A percentile compares a stretch with the other conserved stretches of the same genome.
These are phyloP conservation scores for Lepidurus packardi DNA, from an alignment of 1,140 invertebrate species.

Conservation along the genomic window DNA sequence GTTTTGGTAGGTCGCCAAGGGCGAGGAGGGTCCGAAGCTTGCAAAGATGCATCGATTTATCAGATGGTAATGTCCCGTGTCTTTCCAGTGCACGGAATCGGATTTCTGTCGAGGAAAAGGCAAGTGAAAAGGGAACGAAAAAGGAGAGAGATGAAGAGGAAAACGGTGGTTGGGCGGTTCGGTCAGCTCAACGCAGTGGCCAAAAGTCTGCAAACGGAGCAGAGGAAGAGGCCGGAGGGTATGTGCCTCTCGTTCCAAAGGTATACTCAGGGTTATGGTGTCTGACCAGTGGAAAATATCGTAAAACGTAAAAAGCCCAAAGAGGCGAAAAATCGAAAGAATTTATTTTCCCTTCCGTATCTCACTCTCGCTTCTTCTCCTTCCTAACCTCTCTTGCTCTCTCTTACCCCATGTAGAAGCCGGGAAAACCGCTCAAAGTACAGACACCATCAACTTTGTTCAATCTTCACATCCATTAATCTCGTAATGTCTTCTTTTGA, in stretches of 20 bases:
- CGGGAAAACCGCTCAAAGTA: neutral
- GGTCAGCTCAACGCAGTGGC: neutral
- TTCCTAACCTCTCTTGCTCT: neutral
- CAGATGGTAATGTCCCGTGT: neutral
- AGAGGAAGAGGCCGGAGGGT: neutral
- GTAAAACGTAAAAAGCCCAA: neutral
- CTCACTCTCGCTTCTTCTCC: neutral
- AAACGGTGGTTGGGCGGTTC: neutral
- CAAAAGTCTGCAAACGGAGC: neutral
- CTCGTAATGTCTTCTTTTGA: neutral
- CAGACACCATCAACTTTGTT: neutral
- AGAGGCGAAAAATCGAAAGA: neutral
- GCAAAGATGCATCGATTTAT: slow-evolving; percentile 12
- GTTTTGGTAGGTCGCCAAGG: neutral
- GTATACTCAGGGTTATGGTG: neutral
- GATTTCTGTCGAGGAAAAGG: neutral
- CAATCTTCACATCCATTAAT: neutral
- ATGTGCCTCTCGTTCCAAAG: neutral
- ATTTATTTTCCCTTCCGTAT: neutral
- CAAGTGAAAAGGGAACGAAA: neutral
- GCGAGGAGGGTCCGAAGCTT: neutral
- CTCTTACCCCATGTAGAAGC: neutral
- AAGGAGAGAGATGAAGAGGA: neutral
- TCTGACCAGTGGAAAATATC: neutral
- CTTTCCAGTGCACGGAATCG: neutral